Evolutionary conservation across 2,113 vertebrate species (phyloP), one percentile per base, ranked within the genome.

Genomic region (Odobenus rosmarus): DNA sequence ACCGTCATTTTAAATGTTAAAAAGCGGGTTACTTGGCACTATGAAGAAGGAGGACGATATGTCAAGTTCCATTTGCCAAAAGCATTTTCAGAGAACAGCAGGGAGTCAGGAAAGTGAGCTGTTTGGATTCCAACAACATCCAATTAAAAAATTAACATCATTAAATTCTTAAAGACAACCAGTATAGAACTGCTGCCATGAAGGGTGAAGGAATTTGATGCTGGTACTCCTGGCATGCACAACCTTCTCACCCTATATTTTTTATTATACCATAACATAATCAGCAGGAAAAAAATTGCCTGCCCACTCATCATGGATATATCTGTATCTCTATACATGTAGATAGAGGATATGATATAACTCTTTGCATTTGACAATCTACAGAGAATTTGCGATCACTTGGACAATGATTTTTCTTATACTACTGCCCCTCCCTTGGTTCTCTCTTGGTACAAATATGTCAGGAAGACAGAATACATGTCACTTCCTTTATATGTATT

Each of bases 121-220:
- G 7, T 49, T 81, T 42, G 39, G 57, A 95, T 79, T 74, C 18
- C 83, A 92, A 46, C 31, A 74, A 91, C 33, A 83, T 83, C 49
- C 67, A 87, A 24, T 55, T 88, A 62, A 94, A 88, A 91, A 39
- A 64, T 80, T 84, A 96, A 84, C 88, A 88, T 59, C 26, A 33
- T 81, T 90, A 74, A 85, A 31, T 88, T 94, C 55, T 94, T 39
- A 90, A 28, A 92, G 19, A 39, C n/a, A 74, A 12, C 42, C 31
- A 51, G n/a, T 15, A 16, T 69, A 81, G 96, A 91, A 10, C 18
- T 23, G 33, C 7, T 23, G 3, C 46, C 51, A n/a, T 59, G 49
- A 69, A 76, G 57, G 57, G 3, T 72, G 33, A 62, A 83, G 39
- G 13, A 79, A 87, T 36, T 84, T 62, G 39, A 76, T 71, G 23